Conservation (phyloP, 2,797 vertebrate species). For the Betta splendens region DNA sequence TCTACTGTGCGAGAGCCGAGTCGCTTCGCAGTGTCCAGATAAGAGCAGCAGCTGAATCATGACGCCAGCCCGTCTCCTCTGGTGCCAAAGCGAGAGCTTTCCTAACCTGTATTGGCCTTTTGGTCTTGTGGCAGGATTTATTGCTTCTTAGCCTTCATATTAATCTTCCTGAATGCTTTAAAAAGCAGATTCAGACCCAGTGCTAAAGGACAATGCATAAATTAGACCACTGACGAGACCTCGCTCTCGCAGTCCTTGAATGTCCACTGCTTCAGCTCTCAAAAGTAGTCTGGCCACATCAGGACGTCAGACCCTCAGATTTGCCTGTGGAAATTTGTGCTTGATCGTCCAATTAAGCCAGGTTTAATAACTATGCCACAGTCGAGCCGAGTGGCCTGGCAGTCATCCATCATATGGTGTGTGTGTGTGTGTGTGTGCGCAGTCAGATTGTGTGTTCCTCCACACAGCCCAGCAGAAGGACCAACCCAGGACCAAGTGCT, state of each 20-base stretch:
- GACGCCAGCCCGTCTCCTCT: constrained; percentile 24
- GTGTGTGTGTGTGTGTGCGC: constrained; percentile 47
- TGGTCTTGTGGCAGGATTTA: constrained; percentile 46
- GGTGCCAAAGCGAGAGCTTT: constrained; percentile 30
- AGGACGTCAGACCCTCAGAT: constrained; percentile 31
- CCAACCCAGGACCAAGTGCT: constrained; percentile 62
- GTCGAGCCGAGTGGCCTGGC: constrained; percentile 66
- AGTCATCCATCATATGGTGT: constrained; percentile 76
- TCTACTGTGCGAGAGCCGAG: background rate
- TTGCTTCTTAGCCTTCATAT: constrained; percentile 44
- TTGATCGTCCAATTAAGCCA: constrained; percentile 81
- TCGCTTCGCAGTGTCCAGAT: constrained; percentile 11
- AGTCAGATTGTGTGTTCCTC: constrained; percentile 42
- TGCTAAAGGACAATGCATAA: constrained; percentile 43
- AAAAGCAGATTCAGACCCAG: constrained; percentile 46
- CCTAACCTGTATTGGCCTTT: constrained; percentile 22
- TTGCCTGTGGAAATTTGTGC: constrained; percentile 68
- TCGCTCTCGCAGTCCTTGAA: constrained; percentile 37
- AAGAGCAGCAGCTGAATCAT: constrained; percentile 21
- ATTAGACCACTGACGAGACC: constrained; percentile 45
- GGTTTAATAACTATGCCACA: constrained; percentile 79
- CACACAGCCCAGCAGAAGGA: constrained; percentile 42
- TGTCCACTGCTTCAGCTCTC: constrained; percentile 23
- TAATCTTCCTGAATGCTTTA: constrained; percentile 40
- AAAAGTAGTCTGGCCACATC: constrained; percentile 25